Percentiles rank a stretch among this genome's conserved stretches.
phyloP scores from a whole-genome alignment of 2,113 vertebrate species.

The Mesoclemmys tuberculata region DNA sequence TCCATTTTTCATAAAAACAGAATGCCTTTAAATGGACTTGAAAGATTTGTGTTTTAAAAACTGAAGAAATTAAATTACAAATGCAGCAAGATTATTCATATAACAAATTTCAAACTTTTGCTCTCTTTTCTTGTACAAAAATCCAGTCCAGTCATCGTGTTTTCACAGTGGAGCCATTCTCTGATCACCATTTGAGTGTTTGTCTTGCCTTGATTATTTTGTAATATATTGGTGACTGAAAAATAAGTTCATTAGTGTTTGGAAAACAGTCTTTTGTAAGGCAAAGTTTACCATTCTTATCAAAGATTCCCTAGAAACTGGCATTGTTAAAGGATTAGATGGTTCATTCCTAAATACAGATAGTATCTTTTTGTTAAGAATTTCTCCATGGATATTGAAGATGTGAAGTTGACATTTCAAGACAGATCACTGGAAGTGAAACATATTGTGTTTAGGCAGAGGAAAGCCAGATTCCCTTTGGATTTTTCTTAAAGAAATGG shows the following conservation, averaged over 20 bases:
- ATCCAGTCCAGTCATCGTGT: neutral
- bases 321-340: constrained; percentile 46
- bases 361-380: constrained; percentile 65
- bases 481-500: constrained; percentile 51
- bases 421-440: constrained; percentile 11
- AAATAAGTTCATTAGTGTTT: constrained; percentile 13
- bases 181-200: neutral
- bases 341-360: constrained; percentile 60
- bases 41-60: neutral
- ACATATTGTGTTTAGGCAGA: neutral
- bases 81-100: neutral
- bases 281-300: constrained; percentile 13
- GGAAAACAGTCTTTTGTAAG: constrained; percentile 14
- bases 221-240: neutral
- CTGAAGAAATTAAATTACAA: constrained; percentile 15
- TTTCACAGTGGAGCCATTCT: neutral
- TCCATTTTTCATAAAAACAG: constrained; percentile 3
- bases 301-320: constrained; percentile 36
- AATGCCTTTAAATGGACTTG: constrained; percentile 36
- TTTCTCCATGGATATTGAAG: constrained; percentile 60
- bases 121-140: neutral
- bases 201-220: neutral
- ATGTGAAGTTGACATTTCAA: constrained; percentile 67
- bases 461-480: constrained; percentile 35
- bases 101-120: neutral